Evolutionary conservation across 2,113 vertebrate genomes (phyloP).

Genomic region (Orycteropus afer): DNA sequence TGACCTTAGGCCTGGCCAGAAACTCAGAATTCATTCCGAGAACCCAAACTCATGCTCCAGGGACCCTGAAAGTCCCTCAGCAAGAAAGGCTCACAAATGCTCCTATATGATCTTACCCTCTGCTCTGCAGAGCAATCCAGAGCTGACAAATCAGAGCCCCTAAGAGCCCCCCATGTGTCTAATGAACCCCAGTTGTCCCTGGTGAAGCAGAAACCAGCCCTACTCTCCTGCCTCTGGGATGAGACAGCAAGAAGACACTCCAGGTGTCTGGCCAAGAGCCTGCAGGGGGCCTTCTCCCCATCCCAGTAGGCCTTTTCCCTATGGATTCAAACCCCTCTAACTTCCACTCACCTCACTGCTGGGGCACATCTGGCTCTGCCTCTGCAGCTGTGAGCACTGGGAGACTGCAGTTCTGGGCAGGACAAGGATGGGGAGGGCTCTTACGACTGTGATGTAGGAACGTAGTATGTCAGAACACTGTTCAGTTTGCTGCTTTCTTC

Average conservation of each 20-base stretch:
- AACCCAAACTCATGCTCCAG: background rate
- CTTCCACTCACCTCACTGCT: conserved; percentile 14
- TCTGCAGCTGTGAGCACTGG: background rate
- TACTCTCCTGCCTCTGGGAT: background rate
- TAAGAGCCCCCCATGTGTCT: background rate
- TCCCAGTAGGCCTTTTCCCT: background rate
- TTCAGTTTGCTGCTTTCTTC: background rate
- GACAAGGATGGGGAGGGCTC: background rate
- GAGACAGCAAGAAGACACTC: background rate
- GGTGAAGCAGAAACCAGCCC: background rate
- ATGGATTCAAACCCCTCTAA: background rate
- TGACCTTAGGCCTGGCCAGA: background rate
- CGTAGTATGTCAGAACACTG: background rate
- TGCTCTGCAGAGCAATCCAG: background rate
- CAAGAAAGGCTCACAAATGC: background rate
- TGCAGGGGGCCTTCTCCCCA: background rate
- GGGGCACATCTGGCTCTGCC: background rate
- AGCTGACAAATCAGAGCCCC: background rate
- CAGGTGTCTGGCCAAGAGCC: background rate
- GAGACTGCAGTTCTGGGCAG: background rate
- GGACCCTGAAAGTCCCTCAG: background rate
- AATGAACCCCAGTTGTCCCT: background rate
- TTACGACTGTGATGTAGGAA: accelerated
- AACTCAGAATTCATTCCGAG: background rate
- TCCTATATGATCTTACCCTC: background rate